These are phyloP conservation scores for Callinectes sapidus DNA, from an alignment of 2,888 invertebrate genomes.

Conservation along the genomic window DNA sequence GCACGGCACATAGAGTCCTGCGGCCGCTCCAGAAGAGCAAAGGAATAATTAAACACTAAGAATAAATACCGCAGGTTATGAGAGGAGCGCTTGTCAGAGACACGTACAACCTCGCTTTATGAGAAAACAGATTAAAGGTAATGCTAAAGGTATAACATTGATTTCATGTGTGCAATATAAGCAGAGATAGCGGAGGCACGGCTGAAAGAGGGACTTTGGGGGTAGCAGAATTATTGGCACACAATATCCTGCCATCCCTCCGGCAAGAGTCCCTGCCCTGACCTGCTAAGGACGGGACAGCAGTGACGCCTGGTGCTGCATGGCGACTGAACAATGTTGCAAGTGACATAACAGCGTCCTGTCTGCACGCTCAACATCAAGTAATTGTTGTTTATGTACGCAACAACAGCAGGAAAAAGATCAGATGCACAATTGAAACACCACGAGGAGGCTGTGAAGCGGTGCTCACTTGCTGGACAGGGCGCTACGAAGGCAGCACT, in stretches of 20 bases:
- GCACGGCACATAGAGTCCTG: neutral
- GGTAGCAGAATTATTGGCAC: neutral
- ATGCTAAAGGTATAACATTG: neutral
- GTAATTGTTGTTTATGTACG: neutral
- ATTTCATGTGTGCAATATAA: conserved; percentile 10
- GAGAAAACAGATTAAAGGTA: neutral
- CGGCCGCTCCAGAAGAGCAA: neutral
- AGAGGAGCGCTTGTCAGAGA: neutral
- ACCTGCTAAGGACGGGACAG: neutral
- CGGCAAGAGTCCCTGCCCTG: neutral
- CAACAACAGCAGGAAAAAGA: neutral
- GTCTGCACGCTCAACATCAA: neutral
- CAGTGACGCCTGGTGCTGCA: neutral
- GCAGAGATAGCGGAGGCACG: neutral
- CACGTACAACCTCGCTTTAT: neutral
- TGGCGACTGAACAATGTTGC: neutral
- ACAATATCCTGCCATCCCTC: neutral
- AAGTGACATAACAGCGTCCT: neutral
- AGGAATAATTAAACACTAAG: neutral
- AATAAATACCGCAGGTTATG: neutral
- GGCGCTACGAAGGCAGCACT: neutral
- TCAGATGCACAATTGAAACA: neutral
- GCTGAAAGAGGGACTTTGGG: neutral
- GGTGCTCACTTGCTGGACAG: neutral
- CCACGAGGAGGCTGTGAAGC: neutral